phyloP scores from a whole-genome alignment of 2,113 vertebrate species.

The Elanus axillaris region DNA sequence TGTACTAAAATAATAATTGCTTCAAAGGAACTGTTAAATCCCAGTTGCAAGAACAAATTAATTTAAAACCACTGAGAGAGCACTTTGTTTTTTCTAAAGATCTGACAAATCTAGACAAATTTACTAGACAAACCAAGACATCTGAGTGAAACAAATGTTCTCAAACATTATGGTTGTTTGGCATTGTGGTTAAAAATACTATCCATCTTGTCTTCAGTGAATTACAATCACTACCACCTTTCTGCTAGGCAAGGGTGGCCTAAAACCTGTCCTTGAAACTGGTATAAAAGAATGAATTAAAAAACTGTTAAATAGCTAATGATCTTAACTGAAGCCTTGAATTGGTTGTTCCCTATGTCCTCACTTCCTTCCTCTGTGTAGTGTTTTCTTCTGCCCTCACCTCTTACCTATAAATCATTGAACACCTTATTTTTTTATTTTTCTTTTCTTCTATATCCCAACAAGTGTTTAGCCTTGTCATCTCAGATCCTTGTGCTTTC shows the following conservation, averaged over 20 bases:
- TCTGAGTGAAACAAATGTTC: background rate
- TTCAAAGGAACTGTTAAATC: conserved; percentile 63
- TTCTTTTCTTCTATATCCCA: background rate
- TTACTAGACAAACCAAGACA: background rate
- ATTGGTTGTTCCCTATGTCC: background rate
- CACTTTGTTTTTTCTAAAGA: background rate
- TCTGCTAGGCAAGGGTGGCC: background rate
- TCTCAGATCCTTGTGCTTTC: background rate
- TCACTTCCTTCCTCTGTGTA: background rate
- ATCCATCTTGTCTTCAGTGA: background rate
- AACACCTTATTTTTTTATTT: background rate
- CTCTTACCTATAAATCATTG: background rate
- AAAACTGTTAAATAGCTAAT: background rate
- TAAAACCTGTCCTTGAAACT: background rate
- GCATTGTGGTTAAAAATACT: background rate
- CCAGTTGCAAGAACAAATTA: conserved; percentile 43
- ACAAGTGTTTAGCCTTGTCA: background rate
- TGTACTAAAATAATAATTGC: conserved; percentile 63
- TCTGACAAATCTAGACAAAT: conserved; percentile 19
- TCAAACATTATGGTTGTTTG: background rate
- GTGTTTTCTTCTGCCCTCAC: background rate
- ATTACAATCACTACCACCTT: background rate
- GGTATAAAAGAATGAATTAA: background rate
- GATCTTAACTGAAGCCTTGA: background rate
- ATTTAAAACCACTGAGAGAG: conserved; percentile 52